phyloP scores from a whole-genome alignment of 2,113 vertebrate genomes.

The Accipiter virgatus region DNA sequence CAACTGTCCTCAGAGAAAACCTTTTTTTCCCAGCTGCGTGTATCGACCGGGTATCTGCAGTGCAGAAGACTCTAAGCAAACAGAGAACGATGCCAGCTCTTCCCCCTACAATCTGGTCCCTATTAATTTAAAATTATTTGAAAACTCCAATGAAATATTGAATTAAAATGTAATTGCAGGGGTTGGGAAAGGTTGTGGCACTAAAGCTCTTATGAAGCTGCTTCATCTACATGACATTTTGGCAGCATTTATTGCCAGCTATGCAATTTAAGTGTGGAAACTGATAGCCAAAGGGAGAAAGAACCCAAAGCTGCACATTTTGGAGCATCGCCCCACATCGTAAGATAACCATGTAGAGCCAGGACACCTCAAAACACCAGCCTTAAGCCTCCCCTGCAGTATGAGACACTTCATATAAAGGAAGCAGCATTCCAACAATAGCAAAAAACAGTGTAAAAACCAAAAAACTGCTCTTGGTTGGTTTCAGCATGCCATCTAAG shows the following conservation, averaged over 20 bases:
- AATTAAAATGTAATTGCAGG: slow-evolving; percentile 62
- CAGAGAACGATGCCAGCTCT: background rate
- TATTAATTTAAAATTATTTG: slow-evolving; percentile 67
- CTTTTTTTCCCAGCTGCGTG: background rate
- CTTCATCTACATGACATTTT: slow-evolving; percentile 38
- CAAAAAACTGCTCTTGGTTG: background rate
- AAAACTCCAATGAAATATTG: slow-evolving; percentile 64
- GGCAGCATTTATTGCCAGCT: slow-evolving; percentile 38
- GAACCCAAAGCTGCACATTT: background rate
- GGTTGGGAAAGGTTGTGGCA: slow-evolving; percentile 56
- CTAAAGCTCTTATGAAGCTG: slow-evolving; percentile 34
- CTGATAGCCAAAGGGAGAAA: background rate
- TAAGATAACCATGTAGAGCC: background rate
- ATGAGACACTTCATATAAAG: background rate
- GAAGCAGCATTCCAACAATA: background rate
- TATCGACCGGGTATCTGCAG: background rate
- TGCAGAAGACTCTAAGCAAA: slow-evolving; percentile 36
- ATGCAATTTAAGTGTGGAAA: background rate
- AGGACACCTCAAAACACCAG: background rate
- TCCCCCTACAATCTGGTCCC: slow-evolving; percentile 36
- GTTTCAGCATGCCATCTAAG: background rate
- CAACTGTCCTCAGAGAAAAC: background rate
- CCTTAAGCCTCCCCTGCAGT: background rate
- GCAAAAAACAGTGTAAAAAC: background rate
- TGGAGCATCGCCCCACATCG: background rate